These are phyloP conservation scores for Adelphocoris suturalis DNA, from an alignment of 2,888 invertebrate genomes.

Conservation along the genomic window DNA sequence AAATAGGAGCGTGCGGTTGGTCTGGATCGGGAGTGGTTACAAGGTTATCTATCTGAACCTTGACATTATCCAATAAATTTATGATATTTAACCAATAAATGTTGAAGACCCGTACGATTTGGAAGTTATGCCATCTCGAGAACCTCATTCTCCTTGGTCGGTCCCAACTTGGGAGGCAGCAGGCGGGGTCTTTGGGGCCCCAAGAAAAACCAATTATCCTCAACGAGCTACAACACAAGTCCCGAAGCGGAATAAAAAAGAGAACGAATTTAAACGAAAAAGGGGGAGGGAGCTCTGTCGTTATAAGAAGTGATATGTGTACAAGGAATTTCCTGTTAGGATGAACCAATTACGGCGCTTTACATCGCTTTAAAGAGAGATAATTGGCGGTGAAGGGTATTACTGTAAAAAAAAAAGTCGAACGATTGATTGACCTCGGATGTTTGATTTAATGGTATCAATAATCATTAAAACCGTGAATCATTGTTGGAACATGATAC, in stretches of 20 bases:
- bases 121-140: not conserved
- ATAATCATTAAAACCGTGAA: not conserved
- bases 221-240: slow-evolving; percentile 30
- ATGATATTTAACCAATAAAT: no score
- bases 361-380: slow-evolving; percentile 16
- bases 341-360: slow-evolving; percentile 10
- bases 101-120: no score
- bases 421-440: not conserved
- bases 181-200: not conserved
- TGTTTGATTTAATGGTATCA: slow-evolving; percentile 12
- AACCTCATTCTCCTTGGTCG: not conserved
- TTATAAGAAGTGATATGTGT: slow-evolving; percentile 26
- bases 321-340: slow-evolving; percentile 26
- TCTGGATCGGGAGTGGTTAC: no score
- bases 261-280: slow-evolving; percentile 34
- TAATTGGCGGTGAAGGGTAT: slow-evolving; percentile 19
- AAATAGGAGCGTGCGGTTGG: no score
- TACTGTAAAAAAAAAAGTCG: not conserved
- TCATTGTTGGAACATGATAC: no score
- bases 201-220: slow-evolving; percentile 13
- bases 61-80: no score
- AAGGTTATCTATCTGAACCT: no score
- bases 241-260: slow-evolving; percentile 10
- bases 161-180: slow-evolving; percentile 6
- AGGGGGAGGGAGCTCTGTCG: not conserved